phyloP scores from a whole-genome alignment of 2,113 vertebrate genomes.

The Oreochromis niloticus region DNA sequence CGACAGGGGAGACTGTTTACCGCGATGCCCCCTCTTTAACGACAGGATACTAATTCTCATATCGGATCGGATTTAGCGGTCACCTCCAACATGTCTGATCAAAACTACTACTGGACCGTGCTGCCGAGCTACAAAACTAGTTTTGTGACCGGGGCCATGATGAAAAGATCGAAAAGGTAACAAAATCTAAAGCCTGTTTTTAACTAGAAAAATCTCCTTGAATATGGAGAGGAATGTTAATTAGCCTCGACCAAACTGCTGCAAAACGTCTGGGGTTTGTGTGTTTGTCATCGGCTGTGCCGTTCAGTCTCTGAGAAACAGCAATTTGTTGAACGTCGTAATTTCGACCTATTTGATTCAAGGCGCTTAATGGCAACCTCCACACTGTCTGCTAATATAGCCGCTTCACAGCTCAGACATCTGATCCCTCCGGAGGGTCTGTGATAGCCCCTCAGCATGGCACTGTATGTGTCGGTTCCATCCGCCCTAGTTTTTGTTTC shows the following conservation, averaged over 20 bases:
- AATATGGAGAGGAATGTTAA: not conserved
- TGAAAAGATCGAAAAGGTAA: conserved; percentile 86
- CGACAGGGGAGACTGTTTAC: not conserved
- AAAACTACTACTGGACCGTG: conserved; percentile 85
- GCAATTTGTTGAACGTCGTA: conserved; percentile 35
- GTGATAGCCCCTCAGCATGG: not conserved
- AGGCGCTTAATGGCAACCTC: not conserved
- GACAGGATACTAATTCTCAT: not conserved
- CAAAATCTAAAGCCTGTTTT: not conserved
- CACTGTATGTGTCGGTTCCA: conserved; percentile 32
- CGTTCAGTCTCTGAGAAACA: not conserved
- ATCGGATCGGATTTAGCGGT: not conserved
- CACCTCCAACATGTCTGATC: conserved; percentile 79
- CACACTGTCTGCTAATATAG: not conserved
- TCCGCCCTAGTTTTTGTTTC: conserved; percentile 64
- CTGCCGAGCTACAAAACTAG: conserved; percentile 81
- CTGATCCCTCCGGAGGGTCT: not conserved
- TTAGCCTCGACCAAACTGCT: not conserved
- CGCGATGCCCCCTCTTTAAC: conserved; percentile 6
- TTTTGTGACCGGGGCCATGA: conserved; percentile 80
- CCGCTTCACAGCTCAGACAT: not conserved
- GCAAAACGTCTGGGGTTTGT: not conserved
- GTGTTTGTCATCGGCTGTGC: conserved; percentile 2
- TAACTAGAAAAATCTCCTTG: not conserved
- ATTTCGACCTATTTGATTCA: not conserved